Percentiles rank a stretch among this genome's conserved stretches.
Evolutionary conservation across 2,797 vertebrate genomes (phyloP).

Genomic region (Menidia menidia): DNA sequence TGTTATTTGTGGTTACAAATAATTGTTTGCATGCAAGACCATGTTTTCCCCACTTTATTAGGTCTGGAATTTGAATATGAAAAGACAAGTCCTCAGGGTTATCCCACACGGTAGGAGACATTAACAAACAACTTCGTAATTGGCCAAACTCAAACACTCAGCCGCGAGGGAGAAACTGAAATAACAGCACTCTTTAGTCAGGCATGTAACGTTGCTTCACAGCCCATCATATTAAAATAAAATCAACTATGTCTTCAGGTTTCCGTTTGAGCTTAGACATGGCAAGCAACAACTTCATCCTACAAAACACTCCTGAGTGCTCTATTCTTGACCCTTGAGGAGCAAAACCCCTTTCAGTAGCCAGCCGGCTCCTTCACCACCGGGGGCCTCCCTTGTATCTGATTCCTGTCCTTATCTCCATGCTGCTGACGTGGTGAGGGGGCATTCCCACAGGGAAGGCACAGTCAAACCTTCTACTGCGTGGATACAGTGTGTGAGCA

Average conservation of each 20-base stretch:
- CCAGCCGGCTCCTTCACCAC: slow-evolving; percentile 49
- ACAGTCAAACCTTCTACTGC: slow-evolving; percentile 21
- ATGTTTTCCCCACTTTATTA: slow-evolving; percentile 42
- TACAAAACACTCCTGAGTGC: slow-evolving; percentile 6
- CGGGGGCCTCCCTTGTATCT: slow-evolving; percentile 42
- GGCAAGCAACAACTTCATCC: neutral
- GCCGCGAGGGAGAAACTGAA: slow-evolving; percentile 46
- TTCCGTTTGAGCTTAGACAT: neutral
- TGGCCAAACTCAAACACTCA: slow-evolving; percentile 50
- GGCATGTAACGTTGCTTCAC: neutral
- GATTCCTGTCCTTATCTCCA: slow-evolving; percentile 53
- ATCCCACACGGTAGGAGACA: slow-evolving; percentile 49
- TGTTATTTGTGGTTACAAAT: slow-evolving; percentile 62
- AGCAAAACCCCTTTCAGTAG: slow-evolving; percentile 30
- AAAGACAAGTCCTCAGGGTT: slow-evolving; percentile 60
- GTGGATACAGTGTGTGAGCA: slow-evolving; percentile 19
- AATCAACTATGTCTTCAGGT: slow-evolving; percentile 18
- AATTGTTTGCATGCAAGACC: slow-evolving; percentile 57
- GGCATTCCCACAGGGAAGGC: slow-evolving; percentile 52
- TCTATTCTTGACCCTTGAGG: slow-evolving; percentile 50
- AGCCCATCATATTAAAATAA: slow-evolving; percentile 6
- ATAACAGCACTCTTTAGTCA: slow-evolving; percentile 40
- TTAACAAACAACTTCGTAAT: slow-evolving; percentile 69
- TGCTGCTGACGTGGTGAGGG: slow-evolving; percentile 17
- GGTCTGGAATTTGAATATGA: slow-evolving; percentile 66